Evolutionary conservation across 2,888 invertebrate genomes (phyloP).

Genomic region (Scaptomyza parva): DNA sequence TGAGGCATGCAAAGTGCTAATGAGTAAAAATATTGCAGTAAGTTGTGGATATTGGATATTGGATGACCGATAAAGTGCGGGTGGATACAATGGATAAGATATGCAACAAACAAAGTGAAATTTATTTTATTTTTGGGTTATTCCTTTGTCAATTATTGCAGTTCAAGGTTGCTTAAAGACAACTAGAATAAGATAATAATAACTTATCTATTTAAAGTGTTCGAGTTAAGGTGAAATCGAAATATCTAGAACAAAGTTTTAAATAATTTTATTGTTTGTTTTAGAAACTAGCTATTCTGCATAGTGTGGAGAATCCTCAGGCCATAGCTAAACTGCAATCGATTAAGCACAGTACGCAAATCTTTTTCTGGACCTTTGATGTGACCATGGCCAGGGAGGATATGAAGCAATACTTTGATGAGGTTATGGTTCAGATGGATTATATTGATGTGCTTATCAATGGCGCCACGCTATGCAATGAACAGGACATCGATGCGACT

Average conservation of each 20-base stretch:
- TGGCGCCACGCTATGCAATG: slow-evolving; percentile 72
- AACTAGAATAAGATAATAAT: not conserved
- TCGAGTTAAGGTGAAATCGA: no score
- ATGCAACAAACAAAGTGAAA: not conserved
- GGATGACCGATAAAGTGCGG: not conserved
- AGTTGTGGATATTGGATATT: slow-evolving; percentile 53
- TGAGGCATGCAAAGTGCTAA: slow-evolving; percentile 75
- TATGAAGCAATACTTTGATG: slow-evolving; percentile 76
- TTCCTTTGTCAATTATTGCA: no score
- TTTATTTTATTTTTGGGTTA: not conserved
- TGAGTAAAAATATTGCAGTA: slow-evolving; percentile 75
- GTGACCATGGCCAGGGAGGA: slow-evolving; percentile 75
- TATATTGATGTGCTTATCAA: slow-evolving; percentile 79
- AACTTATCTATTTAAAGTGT: not conserved
- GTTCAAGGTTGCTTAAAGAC: no score
- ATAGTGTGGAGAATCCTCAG: slow-evolving; percentile 65
- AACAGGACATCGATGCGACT: slow-evolving; percentile 67
- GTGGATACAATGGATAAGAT: slow-evolving; percentile 1
- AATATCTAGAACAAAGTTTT: not conserved
- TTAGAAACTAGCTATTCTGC: slow-evolving; percentile 79
- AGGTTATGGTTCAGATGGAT: slow-evolving; percentile 75
- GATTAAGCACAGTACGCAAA: slow-evolving; percentile 61
- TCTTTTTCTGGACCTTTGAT: slow-evolving; percentile 75
- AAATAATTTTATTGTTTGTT: not conserved
- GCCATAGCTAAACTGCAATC: slow-evolving; percentile 65